Evolutionary conservation across 2,888 invertebrate species (phyloP).

Genomic region (Drosophila seclusa): DNA sequence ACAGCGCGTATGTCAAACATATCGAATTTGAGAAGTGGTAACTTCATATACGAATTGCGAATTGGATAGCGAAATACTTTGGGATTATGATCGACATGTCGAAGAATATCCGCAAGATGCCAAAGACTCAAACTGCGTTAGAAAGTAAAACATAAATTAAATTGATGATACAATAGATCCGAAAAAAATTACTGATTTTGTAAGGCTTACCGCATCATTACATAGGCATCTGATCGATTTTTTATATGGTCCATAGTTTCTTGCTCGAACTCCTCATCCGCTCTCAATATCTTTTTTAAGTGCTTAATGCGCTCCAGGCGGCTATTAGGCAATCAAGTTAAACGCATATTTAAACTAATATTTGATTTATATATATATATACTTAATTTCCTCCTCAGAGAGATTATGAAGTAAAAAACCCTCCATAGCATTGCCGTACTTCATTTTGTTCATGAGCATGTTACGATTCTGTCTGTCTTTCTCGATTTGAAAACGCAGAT

Average conservation of each 20-base stretch:
- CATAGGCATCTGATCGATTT: slow-evolving; percentile 72
- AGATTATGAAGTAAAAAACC: slow-evolving; percentile 78
- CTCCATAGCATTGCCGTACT: slow-evolving; percentile 66
- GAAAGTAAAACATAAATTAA: not conserved
- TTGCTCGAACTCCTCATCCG: slow-evolving; percentile 58
- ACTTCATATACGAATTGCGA: slow-evolving; percentile 75
- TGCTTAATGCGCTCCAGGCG: slow-evolving; percentile 72
- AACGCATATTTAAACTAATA: not conserved
- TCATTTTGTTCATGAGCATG: slow-evolving; percentile 67
- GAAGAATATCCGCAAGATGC: slow-evolving; percentile 80
- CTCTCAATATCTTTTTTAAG: slow-evolving; percentile 58
- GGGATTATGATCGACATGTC: slow-evolving; percentile 71
- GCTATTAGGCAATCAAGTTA: slow-evolving; percentile 42
- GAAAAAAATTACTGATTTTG: not conserved
- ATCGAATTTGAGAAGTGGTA: slow-evolving; percentile 83
- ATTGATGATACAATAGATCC: not conserved
- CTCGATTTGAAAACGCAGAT: slow-evolving; percentile 69
- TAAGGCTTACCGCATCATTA: slow-evolving; percentile 72
- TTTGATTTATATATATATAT: slow-evolving; percentile 33
- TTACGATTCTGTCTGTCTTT: slow-evolving; percentile 61
- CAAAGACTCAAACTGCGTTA: slow-evolving; percentile 71
- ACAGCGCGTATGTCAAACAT: slow-evolving; percentile 65
- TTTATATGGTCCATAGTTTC: slow-evolving; percentile 63
- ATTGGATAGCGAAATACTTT: slow-evolving; percentile 60
- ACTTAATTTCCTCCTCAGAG: slow-evolving; percentile 81